Percentiles rank a stretch among this genome's conserved stretches.
Conservation (phyloP, 2,888 invertebrate genomes). For the Meiosimyza decipiens region DNA sequence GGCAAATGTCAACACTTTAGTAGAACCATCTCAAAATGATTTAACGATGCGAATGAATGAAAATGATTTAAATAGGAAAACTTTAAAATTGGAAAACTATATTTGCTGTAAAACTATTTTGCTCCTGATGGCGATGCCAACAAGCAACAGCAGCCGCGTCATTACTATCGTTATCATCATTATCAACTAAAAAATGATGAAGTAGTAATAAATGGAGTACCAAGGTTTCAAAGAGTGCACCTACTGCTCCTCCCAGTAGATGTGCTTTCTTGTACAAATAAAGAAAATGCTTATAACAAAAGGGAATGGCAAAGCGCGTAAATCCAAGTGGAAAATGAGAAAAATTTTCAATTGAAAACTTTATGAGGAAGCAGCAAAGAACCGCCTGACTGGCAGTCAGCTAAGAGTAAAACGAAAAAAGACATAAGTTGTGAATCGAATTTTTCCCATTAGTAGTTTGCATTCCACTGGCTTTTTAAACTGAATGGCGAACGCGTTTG, state of each 20-base stretch:
- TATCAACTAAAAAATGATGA: background rate
- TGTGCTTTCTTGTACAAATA: background rate
- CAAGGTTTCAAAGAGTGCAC: background rate
- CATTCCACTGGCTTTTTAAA: background rate
- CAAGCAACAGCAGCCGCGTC: background rate
- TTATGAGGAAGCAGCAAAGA: background rate
- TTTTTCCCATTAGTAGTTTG: background rate
- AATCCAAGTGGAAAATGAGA: constrained; percentile 36
- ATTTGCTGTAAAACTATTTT: constrained; percentile 36
- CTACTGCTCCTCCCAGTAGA: background rate
- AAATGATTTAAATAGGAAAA: constrained; percentile 51
- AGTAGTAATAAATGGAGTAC: background rate
- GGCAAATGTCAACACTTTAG: no score
- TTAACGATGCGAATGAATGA: constrained; percentile 49
- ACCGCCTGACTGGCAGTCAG: background rate
- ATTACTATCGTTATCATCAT: background rate
- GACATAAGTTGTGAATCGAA: background rate
- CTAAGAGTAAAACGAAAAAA: background rate
- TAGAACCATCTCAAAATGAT: constrained; percentile 32
- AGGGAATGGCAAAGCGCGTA: background rate
- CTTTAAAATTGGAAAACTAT: constrained; percentile 50
- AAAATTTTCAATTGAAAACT: constrained; percentile 31
- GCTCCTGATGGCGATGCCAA: no score
- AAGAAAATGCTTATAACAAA: constrained; percentile 1
- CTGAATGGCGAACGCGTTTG: background rate